Evolutionary conservation across 2,113 vertebrate species (phyloP), one percentile per base, ranked within the genome.

Genomic region (Leptobrachium ailaonicum): DNA sequence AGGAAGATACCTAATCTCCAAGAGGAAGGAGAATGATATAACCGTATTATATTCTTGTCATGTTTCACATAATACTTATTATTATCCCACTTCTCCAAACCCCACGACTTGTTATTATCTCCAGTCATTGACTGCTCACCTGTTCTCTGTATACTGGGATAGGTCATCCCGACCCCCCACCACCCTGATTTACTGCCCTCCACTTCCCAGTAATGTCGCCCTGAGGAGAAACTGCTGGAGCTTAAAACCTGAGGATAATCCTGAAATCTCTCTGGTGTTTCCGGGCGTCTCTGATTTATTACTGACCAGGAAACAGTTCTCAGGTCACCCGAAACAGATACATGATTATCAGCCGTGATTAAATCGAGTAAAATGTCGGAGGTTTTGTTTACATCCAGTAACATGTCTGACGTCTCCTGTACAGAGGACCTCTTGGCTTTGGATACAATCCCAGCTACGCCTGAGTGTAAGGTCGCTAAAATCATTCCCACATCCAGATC

Each of bases 401-500:
- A 10, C 2, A 76, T 76, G 20, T 76, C 63, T 64, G 67, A 10
- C 32, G 66, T 54, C 13, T 77, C 76, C 10, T 66, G 58, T 14
- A 58, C 66, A 40, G 45, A 47, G 14, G 41, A 53, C 41, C 68
- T 45, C 32, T 72, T 79, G 2, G 50, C 50, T 1, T 63, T 47
- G 2, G 47, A 44, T 47, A 73, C 50, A 42, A 73, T 80, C 10
- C 47, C 71, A 45, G 71, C 71, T 12, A 80, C 41, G 10, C 78
- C 71, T 2, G 70, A 41, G 41, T 72, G 77, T 5, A 73, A 68
- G 6, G 63, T 66, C 9, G 43, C 62, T 2, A 41, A 73, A 6
- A 80, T 73, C 6, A 73, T 45, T 13, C 54, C 71, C 64, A 64
- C 56, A 41, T 72, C 69, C 47, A 79, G 69, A 11, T 66, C 69